These are phyloP conservation scores for Ischnus inquisitorius DNA, from an alignment of 2,888 invertebrate genomes.

Conservation along the genomic window DNA sequence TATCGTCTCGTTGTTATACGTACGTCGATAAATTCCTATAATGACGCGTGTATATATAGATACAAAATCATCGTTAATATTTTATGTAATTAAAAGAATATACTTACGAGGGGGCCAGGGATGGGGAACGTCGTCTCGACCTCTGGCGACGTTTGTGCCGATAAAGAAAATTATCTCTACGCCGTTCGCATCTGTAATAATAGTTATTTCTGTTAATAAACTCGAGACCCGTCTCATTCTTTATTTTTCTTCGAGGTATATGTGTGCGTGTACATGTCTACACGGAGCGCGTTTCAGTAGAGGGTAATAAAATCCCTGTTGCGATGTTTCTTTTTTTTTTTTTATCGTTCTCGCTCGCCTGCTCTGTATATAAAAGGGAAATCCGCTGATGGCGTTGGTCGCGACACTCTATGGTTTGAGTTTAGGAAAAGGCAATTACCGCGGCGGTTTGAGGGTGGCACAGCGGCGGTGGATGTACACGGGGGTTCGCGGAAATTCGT, in stretches of 20 bases:
- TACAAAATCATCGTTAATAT: slow-evolving; percentile 42
- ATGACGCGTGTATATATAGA: slow-evolving; percentile 9
- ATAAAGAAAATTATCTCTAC: slow-evolving; percentile 20
- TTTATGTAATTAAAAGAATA: slow-evolving; percentile 44
- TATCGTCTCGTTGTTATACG: slow-evolving; percentile 11
- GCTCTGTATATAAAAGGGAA: slow-evolving; percentile 54
- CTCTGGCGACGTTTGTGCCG: not conserved
- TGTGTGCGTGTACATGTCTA: not conserved
- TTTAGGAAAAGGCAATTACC: slow-evolving; percentile 68
- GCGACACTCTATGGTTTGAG: slow-evolving; percentile 39
- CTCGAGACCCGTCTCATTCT: not conserved
- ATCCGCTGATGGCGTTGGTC: slow-evolving; percentile 40
- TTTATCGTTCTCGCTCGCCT: slow-evolving; percentile 53
- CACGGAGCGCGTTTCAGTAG: not conserved
- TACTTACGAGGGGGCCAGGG: not conserved
- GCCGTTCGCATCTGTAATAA: slow-evolving; percentile 24
- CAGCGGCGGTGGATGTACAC: slow-evolving; percentile 66
- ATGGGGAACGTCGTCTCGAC: not conserved
- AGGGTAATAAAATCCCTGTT: slow-evolving; percentile 59
- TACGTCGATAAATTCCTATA: slow-evolving; percentile 47
- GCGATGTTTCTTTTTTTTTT: slow-evolving; percentile 34
- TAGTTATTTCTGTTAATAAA: slow-evolving; percentile 40
- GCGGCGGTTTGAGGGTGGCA: slow-evolving; percentile 26
- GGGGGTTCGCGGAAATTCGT: slow-evolving; percentile 66
- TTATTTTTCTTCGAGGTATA: not conserved